A percentile compares a stretch with the other conserved stretches of the same genome.
phyloP scores from a whole-genome alignment of 2,888 invertebrate species.

The Tyria jacobaeae region DNA sequence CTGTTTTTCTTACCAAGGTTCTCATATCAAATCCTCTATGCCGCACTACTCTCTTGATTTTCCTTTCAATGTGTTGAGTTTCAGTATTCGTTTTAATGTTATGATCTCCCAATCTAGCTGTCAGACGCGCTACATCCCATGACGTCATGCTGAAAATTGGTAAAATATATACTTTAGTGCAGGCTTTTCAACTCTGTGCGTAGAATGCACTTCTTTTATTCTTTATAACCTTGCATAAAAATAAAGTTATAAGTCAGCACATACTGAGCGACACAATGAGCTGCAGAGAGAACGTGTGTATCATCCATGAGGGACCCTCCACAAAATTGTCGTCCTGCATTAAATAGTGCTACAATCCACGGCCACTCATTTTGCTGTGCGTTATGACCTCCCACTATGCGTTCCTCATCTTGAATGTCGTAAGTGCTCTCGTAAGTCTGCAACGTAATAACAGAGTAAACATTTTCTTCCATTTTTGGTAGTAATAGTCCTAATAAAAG shows the following conservation, averaged over 20 bases:
- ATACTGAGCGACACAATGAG: conserved; percentile 96
- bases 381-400: conserved; percentile 94
- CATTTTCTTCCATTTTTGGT: not conserved
- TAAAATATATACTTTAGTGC: not conserved
- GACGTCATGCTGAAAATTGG: conserved; percentile 91
- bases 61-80: conserved; percentile 91
- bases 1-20: conserved; percentile 87
- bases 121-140: conserved; percentile 94
- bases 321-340: conserved; percentile 94
- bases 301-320: conserved; percentile 95
- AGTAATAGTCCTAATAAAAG: not conserved
- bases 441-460: conserved; percentile 9
- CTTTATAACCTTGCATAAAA: no score
- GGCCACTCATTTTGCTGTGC: conserved; percentile 95
- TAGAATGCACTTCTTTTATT: no score
- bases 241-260: conserved; percentile 53
- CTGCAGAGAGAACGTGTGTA: conserved; percentile 92
- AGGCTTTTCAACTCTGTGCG: no score
- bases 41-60: conserved; percentile 93
- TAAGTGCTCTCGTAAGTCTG: conserved; percentile 71
- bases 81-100: conserved; percentile 92
- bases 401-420: conserved; percentile 88
- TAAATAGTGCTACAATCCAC: conserved; percentile 94
- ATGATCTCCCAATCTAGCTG: conserved; percentile 93
- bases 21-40: conserved; percentile 94